Conservation (phyloP, 2,797 vertebrate species). For the Ctenosaura bakeri region DNA sequence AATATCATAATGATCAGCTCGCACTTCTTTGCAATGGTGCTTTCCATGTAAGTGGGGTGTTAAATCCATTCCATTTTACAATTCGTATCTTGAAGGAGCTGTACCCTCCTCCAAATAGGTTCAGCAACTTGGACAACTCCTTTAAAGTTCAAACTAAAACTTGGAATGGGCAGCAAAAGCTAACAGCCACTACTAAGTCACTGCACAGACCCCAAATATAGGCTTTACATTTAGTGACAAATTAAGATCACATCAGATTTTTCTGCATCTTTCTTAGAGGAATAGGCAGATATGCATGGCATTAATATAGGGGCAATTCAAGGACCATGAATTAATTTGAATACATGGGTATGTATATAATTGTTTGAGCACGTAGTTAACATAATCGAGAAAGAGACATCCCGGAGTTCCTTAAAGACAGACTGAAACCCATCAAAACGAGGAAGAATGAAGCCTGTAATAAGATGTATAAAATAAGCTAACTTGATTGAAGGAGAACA, state of each 20-base stretch:
- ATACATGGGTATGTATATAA: no score
- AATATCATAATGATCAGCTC: no score
- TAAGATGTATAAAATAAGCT: not conserved
- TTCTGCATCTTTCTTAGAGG: not conserved
- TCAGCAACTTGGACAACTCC: no score
- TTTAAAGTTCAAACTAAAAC: no score
- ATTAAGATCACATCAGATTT: not conserved
- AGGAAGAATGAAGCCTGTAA: not conserved
- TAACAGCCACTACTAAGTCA: not conserved
- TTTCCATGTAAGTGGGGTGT: no score
- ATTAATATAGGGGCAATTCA: not conserved
- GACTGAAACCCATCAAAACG: not conserved
- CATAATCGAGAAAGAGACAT: not conserved
- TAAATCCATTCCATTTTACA: no score
- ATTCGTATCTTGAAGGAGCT: no score
- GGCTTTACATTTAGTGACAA: not conserved
- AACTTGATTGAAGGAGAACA: not conserved
- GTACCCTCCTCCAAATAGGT: no score
- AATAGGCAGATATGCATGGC: not conserved
- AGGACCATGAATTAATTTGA: not conserved
- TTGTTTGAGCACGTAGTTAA: not conserved
- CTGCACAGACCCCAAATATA: not conserved
- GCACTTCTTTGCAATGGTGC: no score
- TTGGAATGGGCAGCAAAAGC: no score
- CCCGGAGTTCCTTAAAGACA: not conserved